Base-by-base conservation (phyloP, 1,140 invertebrate species). In the Drosophila sechellia region DNA sequence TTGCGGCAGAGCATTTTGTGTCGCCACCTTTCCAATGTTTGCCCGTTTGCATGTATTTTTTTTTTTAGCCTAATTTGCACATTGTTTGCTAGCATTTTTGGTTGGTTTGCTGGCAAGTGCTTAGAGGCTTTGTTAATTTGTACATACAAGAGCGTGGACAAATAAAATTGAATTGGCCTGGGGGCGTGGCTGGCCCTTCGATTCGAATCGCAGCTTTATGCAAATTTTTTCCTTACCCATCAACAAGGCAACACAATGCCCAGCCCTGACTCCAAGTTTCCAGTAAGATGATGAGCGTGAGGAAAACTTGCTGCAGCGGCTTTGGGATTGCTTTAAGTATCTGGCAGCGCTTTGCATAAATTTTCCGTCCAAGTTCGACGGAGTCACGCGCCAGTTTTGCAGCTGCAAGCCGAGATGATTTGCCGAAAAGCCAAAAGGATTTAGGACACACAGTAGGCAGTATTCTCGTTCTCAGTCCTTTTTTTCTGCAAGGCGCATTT, bases 331-430 rank as follows among this genome's bases (percentile, higher is more conserved):
- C 79, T 87, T 87, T 79, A 87, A 87, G 83, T 87, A 87, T 89
- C 83, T 89, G 75, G 53, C 70, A 65, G 84, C 76, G 83, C 84
- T 87, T 87, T 87, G 84, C 83, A 87, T 89, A 87, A 87, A 83
- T 87, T 87, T 83, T 50, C 39, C 25, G 63, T 35, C 52, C 48
- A 83, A 79, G 75, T 83, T 87, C 71, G 79, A 79, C 83, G 68
- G 54, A 85, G 83, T 87, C 84, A 87, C 84, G 83, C 83, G 75
- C 79, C 77, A 73, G 45, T 85, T 86, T 86, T 71, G 42, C 54
- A 78, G 74, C 75, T 69, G 75, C 73, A 81, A 68, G 73, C 60
- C 69, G 52, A 60, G 79, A 83, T 86, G 83, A 86, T 86, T 87
- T 87, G 83, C 79, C 71, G 83, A 87, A 86, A 86, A 86, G 83